Evolutionary conservation across 2,888 invertebrate genomes (phyloP), one percentile per base, ranked within the genome.

Genomic region (Hirtodrosophila alboralis): DNA sequence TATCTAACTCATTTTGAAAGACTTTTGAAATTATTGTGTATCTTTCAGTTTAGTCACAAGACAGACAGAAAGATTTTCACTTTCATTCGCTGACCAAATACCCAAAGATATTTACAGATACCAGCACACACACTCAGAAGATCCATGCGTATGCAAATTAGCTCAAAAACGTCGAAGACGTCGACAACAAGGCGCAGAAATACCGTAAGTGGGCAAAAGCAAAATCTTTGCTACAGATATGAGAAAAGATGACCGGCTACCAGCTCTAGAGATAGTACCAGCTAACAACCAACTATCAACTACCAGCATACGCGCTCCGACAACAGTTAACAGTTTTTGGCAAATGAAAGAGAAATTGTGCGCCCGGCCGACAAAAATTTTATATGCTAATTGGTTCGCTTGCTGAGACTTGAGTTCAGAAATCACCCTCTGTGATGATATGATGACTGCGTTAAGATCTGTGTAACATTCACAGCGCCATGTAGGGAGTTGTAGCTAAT

Each of bases 311-410:
- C 60, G 60, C 54, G 10, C 37, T 21, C 53, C 58, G 53, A 73
- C 59, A 70, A 70, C 45, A 64, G 76, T 69, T 80, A 80, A 76
- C 69, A 62, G 77, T 72, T 68, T 79, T 79, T 65, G 79, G 79
- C 75, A 83, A 85, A 85, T 75, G 79, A 80, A 80, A 80, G 79
- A 80, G 79, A 80, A 80, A 80, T 79, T 79, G 75, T 81, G 71
- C 45, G 63, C 26, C 62, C 44, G 58, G 59, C 67, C 57, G 67
- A 61, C 69, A 33, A 58, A 63, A 60, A 60, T 36, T 53, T 68
- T 68, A 57, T 85, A 85, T 80, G 79, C 84, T 80, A 80, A 80
- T 80, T 79, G 79, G 75, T 66, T 53, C 60, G 44, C 49, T 53
- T 48, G 43, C 45, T 21, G 21, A 27, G 9, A 18, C 27, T 60